Base-by-base conservation (phyloP, 2,113 vertebrate species). In the Junco hyemalis region DNA sequence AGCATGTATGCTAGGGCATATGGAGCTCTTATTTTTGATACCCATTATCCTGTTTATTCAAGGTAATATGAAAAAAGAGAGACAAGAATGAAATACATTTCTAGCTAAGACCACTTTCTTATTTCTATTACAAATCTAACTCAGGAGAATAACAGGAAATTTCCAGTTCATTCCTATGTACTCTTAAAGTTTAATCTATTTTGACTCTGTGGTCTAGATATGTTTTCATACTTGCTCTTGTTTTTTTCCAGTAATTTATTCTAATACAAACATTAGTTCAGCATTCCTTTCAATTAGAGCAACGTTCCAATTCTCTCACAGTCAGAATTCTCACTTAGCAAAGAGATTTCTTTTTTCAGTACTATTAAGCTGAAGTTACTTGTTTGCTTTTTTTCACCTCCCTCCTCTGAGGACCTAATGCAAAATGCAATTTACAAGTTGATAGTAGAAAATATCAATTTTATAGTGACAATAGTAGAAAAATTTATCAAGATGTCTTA, bases 181-280 rank as follows among this genome's bases (percentile, higher is more conserved):
- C 74, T 66, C 66, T 72, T 51, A 85, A 92, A 81, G 77, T 83
- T 47, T 38, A 48, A 63, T 68, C 70, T 90, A 25, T 81, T 82
- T 94, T 11, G 1, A 56, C 35, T 95, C 22, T 82, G 85, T 38
- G 74, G 79, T 80, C 57, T 88, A 92, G 71, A 82, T 88, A 51
- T 48, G 11, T 81, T 94, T 89, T 93, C 77, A 86, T 72, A 70
- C 33, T 76, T 78, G 42, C 78, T 87, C 44, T 82, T 90, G 23
- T 3, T 78, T 88, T 89, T 84, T 56, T 11, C 47, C 79, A 92
- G 82, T 76, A 85, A 80, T 82, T 94, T 93, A 79, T 88, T 88
- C 61, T 93, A 92, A 86, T 20, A 60, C 33, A 93, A 95, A 86
- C 40, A 86, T 93, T 93, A 90, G 84, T 81, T 92, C 90, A 92